phyloP scores from a whole-genome alignment of 2,797 vertebrate genomes.

The Rhinophrynus dorsalis region DNA sequence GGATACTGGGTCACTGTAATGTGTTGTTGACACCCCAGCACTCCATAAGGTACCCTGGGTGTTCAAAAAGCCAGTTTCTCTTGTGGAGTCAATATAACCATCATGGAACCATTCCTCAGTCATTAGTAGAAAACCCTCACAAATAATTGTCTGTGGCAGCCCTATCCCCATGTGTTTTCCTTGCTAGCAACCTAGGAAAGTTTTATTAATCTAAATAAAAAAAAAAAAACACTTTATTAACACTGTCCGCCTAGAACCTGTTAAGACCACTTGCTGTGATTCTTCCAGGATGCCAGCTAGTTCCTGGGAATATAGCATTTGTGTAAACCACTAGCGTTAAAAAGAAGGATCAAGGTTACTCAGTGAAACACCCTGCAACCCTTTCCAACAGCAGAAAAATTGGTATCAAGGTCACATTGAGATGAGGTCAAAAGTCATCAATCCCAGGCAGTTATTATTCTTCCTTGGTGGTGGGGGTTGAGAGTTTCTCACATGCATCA shows the following conservation, averaged over 20 bases:
- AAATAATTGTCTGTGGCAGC: background rate
- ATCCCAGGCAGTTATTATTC: background rate
- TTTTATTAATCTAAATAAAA: constrained; percentile 1
- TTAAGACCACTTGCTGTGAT: constrained; percentile 41
- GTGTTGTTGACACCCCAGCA: too few relatives aligned
- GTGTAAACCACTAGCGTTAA: constrained; percentile 28
- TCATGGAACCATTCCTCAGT: background rate
- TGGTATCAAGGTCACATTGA: constrained; percentile 7
- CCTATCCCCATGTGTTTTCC: background rate
- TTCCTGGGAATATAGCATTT: constrained; percentile 13
- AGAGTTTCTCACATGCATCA: constrained; percentile 34
- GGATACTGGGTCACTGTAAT: too few relatives aligned
- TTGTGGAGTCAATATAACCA: background rate
- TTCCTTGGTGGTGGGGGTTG: background rate
- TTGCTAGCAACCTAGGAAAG: background rate
- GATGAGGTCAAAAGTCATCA: background rate
- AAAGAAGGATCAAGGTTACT: constrained; percentile 6
- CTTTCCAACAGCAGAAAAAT: constrained; percentile 6
- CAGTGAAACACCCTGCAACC: background rate
- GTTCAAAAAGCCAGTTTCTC: background rate
- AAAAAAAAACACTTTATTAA: background rate
- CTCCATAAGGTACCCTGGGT: too few relatives aligned
- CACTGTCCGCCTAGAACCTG: background rate
- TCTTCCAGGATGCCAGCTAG: constrained; percentile 1
- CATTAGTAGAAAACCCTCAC: background rate